Evolutionary conservation across 2,888 invertebrate genomes (phyloP), one percentile per base, ranked within the genome.

Genomic region (Bembecia ichneumoniformis): DNA sequence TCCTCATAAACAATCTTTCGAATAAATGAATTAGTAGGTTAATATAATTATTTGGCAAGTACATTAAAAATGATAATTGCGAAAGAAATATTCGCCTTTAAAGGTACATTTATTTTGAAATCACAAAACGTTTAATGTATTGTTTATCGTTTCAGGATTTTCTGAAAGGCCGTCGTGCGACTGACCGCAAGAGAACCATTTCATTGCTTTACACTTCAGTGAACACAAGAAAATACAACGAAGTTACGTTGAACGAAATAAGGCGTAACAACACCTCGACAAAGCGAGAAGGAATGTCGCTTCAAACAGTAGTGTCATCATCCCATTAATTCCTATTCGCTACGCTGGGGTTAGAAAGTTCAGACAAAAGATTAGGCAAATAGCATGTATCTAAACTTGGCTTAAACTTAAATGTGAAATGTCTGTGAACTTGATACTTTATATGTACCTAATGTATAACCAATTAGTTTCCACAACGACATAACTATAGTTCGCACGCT

Each of bases 91-190:
- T n/a, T n/a, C n/a, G n/a, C n/a, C 5, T 20, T 20, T 20, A 1
- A 7, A 20, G 7, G 7, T 20, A 20, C 1, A 20, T 20, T 20
- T 20, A 20, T 20, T 7, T 20, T 7, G 7, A 7, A 20, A 20
- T 20, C 20, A 20, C 3, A 20, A 20, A 1, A 13, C 36, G 0
- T 13, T 11, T 13, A 4, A 16, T 40, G 7, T n/a, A 40, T n/a
- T 13, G 47, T 17, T 50, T 43, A 49, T 50, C 46, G 47, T 67
- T 68, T 49, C 66, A 76, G 75, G 68, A 68, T 51, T 59, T 76
- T 15, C 55, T 76, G 43, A 64, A 66, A 47, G 63, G 64, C 3
- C 60, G 44, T 7, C 48, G 14, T 14, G 14, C 13, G n/a, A 14
- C 40, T 40, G 40, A 40, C 14, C 40, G 40, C 40, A 40, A 11